Evolutionary conservation across 2,888 invertebrate genomes (phyloP).

Genomic region (Scaptodrosophila latifasciaeformis): DNA sequence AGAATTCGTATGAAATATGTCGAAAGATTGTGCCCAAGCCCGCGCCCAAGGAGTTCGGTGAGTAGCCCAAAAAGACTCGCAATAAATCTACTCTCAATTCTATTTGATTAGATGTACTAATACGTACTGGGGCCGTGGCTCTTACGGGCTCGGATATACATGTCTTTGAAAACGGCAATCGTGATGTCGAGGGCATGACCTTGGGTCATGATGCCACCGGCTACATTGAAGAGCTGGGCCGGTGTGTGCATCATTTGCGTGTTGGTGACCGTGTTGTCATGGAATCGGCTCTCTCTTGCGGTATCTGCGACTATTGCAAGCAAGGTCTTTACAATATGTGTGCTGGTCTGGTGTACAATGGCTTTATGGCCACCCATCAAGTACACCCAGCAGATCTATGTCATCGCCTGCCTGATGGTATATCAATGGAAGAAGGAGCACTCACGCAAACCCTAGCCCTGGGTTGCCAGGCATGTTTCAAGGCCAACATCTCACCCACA

Average conservation of each 20-base stretch:
- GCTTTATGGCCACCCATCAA: slow-evolving; percentile 61
- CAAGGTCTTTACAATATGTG: slow-evolving; percentile 67
- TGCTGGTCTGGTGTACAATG: slow-evolving; percentile 53
- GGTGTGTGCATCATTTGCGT: slow-evolving; percentile 79
- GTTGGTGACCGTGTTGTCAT: slow-evolving; percentile 92
- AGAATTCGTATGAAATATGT: slow-evolving; percentile 42
- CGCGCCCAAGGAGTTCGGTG: slow-evolving; percentile 50
- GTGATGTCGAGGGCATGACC: slow-evolving; percentile 74
- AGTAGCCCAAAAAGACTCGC: neutral
- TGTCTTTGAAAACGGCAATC: slow-evolving; percentile 77
- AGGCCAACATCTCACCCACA: slow-evolving; percentile 52
- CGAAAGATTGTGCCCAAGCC: slow-evolving; percentile 32
- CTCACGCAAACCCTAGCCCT: slow-evolving; percentile 59
- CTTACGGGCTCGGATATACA: slow-evolving; percentile 97
- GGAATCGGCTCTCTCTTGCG: slow-evolving; percentile 93
- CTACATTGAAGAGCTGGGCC: slow-evolving; percentile 82
- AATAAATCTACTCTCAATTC: neutral
- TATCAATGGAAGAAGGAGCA: slow-evolving; percentile 58
- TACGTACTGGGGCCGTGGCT: slow-evolving; percentile 87
- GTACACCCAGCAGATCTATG: slow-evolving; percentile 68
- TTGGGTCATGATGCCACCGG: slow-evolving; percentile 95
- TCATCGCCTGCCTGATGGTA: slow-evolving; percentile 53
- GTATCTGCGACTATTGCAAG: slow-evolving; percentile 88
- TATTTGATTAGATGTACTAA: slow-evolving; percentile 78
- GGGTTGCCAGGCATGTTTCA: slow-evolving; percentile 67